A percentile compares a stretch with the other conserved stretches of the same genome.
Evolutionary conservation across 2,797 vertebrate genomes (phyloP).

Genomic region (Pipistrellus pygmaeus): DNA sequence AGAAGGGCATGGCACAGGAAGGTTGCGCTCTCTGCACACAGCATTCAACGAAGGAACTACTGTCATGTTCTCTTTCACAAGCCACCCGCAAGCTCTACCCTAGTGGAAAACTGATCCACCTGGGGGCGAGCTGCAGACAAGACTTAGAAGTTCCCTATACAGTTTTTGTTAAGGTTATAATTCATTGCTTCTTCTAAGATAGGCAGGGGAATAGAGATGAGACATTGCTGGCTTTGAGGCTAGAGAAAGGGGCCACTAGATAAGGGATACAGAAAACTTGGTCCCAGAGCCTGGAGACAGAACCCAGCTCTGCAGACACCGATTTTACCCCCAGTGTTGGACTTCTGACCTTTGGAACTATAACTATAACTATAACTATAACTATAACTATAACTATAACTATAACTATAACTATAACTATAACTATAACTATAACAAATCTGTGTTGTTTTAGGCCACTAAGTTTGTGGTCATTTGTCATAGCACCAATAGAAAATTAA

Average conservation of each 20-base stretch:
- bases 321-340: neutral
- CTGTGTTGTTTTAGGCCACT: neutral
- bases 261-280: neutral
- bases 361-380: no score
- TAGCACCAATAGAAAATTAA: neutral
- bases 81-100: neutral
- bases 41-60: neutral
- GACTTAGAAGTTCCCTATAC: neutral
- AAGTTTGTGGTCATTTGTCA: neutral
- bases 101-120: neutral
- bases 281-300: neutral
- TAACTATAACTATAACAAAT: neutral
- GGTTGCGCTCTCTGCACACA: neutral
- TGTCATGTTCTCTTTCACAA: neutral
- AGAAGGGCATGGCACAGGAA: neutral
- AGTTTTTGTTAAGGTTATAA: neutral
- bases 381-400: no score
- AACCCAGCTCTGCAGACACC: neutral
- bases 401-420: no score
- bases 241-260: neutral
- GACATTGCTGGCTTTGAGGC: neutral
- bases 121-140: neutral
- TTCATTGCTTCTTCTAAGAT: neutral
- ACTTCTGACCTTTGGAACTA: neutral
- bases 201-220: neutral